Conservation (phyloP, 2,888 invertebrate species). For the Agrilus cyanescens region DNA sequence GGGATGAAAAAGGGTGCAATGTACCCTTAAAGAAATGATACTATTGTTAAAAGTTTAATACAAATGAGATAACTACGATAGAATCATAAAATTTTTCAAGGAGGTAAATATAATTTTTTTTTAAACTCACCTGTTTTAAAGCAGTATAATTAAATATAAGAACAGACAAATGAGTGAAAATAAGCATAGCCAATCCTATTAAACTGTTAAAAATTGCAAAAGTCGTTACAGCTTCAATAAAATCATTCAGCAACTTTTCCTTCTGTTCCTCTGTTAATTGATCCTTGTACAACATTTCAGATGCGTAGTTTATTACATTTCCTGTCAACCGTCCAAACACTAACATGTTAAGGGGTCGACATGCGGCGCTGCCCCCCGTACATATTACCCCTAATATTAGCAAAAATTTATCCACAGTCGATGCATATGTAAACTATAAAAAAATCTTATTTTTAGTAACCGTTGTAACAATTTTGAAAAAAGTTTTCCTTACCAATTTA, state of each 20-base stretch:
- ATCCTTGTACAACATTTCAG: background rate
- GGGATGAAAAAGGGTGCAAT: too few relatives aligned
- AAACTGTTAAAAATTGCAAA: conserved; percentile 52
- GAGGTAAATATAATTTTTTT: too few relatives aligned
- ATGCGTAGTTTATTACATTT: conserved; percentile 40
- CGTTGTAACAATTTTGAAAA: too few relatives aligned
- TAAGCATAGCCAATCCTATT: conserved; percentile 47
- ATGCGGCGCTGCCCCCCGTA: conserved; percentile 47
- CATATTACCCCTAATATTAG: conserved; percentile 47
- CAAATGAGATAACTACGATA: too few relatives aligned
- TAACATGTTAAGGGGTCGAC: conserved; percentile 55
- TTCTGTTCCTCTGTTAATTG: background rate
- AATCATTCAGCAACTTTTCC: background rate
- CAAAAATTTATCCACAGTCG: conserved; percentile 42
- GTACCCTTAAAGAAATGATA: too few relatives aligned
- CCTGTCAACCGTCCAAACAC: conserved; percentile 54
- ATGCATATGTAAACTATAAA: conserved; percentile 56
- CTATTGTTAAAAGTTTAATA: too few relatives aligned
- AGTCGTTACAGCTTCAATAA: conserved; percentile 10
- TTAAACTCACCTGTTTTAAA: conserved; percentile 47
- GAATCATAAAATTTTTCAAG: too few relatives aligned
- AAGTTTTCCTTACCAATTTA: too few relatives aligned
- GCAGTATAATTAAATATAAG: conserved; percentile 59
- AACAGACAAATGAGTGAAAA: conserved; percentile 52
- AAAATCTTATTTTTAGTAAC: background rate